A percentile compares a stretch with the other conserved stretches of the same genome.
phyloP scores from a whole-genome alignment of 2,888 invertebrate genomes.

The Anthrax anthrax region DNA sequence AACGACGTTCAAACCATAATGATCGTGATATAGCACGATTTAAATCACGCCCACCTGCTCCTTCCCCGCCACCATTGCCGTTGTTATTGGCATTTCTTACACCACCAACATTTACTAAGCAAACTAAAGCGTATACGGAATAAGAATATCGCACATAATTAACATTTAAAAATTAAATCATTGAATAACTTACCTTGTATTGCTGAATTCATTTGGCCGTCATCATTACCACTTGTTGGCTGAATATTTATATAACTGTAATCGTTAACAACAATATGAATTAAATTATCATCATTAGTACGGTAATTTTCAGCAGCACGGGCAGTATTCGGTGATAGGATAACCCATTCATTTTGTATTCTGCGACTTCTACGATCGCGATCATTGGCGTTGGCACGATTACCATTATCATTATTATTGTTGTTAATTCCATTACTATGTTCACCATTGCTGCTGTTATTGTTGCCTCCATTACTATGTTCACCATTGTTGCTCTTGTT shows the following conservation, averaged over 20 bases:
- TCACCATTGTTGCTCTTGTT: neutral
- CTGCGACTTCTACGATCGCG: too few relatives aligned
- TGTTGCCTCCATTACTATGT: neutral
- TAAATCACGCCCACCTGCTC: neutral
- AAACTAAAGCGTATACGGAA: too few relatives aligned
- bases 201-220: neutral
- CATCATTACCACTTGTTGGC: neutral
- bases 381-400: neutral
- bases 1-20: slow-evolving; percentile 10
- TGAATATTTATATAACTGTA: slow-evolving; percentile 7
- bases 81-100: neutral
- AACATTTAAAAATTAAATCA: too few relatives aligned
- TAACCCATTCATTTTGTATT: neutral
- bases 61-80: neutral
- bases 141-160: too few relatives aligned
- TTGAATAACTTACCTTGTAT: neutral
- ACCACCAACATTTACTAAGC: neutral
- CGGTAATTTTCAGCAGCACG: neutral
- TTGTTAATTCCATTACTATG: neutral
- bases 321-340: neutral
- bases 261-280: slow-evolving; percentile 9
- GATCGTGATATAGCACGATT: slow-evolving; percentile 8
- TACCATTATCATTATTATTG: neutral
- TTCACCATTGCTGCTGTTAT: slow-evolving; percentile 3
- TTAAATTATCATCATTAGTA: slow-evolving; percentile 3